These are phyloP conservation scores for Megalops cyprinoides DNA, from an alignment of 2,797 vertebrate genomes.

Conservation along the genomic window DNA sequence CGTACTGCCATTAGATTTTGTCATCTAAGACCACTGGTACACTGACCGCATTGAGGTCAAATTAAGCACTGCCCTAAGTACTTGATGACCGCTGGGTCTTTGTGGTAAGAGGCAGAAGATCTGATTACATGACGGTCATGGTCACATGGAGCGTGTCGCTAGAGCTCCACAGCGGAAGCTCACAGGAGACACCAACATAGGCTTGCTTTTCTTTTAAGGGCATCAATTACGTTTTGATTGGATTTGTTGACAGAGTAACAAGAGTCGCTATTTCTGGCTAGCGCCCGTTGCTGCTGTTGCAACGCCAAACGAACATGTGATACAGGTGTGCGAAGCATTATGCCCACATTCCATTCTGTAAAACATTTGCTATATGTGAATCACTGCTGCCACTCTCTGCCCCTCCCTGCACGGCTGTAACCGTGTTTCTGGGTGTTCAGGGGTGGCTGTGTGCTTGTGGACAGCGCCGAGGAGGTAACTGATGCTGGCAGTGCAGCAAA, in stretches of 20 bases:
- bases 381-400: conserved; percentile 34
- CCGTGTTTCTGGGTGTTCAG: conserved; percentile 51
- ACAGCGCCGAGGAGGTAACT: not conserved
- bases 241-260: too few relatives aligned
- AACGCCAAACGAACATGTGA: too few relatives aligned
- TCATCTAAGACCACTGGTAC: conserved; percentile 16
- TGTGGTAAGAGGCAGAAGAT: conserved; percentile 20
- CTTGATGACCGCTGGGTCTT: conserved; percentile 20
- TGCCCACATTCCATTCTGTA: not conserved
- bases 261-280: too few relatives aligned
- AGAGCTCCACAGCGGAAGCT: conserved; percentile 20
- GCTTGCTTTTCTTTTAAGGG: too few relatives aligned
- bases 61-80: conserved; percentile 34
- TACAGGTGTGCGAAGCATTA: too few relatives aligned
- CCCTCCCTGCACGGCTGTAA: conserved; percentile 36
- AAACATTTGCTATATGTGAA: too few relatives aligned
- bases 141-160: conserved; percentile 31
- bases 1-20: conserved; percentile 17
- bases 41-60: conserved; percentile 29
- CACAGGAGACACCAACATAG: conserved; percentile 19
- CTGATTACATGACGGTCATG: conserved; percentile 34
- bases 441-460: not conserved
- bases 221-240: too few relatives aligned
- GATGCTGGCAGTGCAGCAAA: not conserved
- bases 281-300: too few relatives aligned